Evolutionary conservation across 2,113 vertebrate genomes (phyloP), one percentile per base, ranked within the genome.

Genomic region (Chroicocephalus ridibundus): DNA sequence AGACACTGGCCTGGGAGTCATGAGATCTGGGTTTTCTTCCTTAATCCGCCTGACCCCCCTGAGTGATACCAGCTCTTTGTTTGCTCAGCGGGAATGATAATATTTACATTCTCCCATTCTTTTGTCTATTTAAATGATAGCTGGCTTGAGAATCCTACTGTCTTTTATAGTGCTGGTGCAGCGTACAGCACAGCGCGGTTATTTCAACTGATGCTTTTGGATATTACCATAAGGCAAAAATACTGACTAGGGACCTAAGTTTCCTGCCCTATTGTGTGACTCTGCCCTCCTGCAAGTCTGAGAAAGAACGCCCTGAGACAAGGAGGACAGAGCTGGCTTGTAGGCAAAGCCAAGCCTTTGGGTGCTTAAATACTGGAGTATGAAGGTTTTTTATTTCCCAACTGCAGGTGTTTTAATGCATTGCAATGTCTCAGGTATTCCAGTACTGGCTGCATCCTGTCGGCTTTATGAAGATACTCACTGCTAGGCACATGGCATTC

Each of bases 91-190:
- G 40, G 61, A 96, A 92, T 52, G 83, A 89, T 58, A 96, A 95
- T 94, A 95, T 96, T 97, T 97, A 61, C 86, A 86, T 80, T 94
- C 51, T 77, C 54, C 82, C 31, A 66, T 81, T 72, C 70, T 86
- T 90, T 93, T 94, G 40, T 80, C 91, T 91, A 47, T 79, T 94
- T 89, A 94, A 95, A 69, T 79, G 66, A 85, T 80, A 72, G 42
- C 40, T 82, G 81, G 69, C 66, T 96, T 87, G 91, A 89, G 86
- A 92, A 64, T 89, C 81, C 58, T 46, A 7, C 46, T 51, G 29
- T 70, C 38, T 74, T 83, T 85, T 80, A 26, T 15, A 62, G 54
- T 29, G 61, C 27, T 85, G 31, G 21, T 36, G 9, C 57, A 15
- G 40, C 6, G 20, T 42, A 46, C 51, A 54, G 20, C 24, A 31